Percentiles rank a stretch among this genome's conserved stretches.
phyloP scores from a whole-genome alignment of 2,888 invertebrate genomes.

The Gymnocheta viridis region DNA sequence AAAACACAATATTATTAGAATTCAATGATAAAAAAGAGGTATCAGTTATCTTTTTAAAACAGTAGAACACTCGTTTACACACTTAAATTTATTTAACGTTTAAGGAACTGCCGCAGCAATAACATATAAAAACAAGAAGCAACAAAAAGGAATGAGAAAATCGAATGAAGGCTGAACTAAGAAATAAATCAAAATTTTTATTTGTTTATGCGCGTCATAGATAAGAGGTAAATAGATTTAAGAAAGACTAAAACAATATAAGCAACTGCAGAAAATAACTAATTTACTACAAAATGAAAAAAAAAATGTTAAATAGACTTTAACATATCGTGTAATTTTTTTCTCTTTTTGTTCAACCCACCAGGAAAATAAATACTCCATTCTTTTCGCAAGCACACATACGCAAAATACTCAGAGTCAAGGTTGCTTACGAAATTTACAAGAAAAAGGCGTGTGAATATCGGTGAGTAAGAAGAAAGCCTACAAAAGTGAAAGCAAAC shows the following conservation, averaged over 20 bases:
- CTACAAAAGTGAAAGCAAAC: constrained; percentile 39
- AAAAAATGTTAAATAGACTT: neutral
- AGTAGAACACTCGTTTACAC: constrained; percentile 13
- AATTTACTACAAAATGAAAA: neutral
- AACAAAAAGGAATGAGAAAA: constrained; percentile 19
- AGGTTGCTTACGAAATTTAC: constrained; percentile 28
- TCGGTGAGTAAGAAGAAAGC: neutral
- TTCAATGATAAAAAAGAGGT: constrained; percentile 22
- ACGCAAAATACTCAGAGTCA: neutral
- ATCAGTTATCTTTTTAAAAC: constrained; percentile 44
- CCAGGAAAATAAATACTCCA: constrained; percentile 12
- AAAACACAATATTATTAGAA: constrained; percentile 25
- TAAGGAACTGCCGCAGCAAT: constrained; percentile 1
- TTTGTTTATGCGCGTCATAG: constrained; percentile 66
- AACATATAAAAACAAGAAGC: neutral
- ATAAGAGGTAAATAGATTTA: constrained; percentile 63
- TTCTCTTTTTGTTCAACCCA: neutral
- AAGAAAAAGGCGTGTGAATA: constrained; percentile 59
- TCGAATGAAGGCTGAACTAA: constrained; percentile 40
- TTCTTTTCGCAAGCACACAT: neutral
- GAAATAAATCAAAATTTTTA: constrained; percentile 67
- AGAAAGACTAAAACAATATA: neutral
- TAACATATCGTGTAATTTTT: neutral
- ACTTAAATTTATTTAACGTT: neutral
- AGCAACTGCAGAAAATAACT: constrained; percentile 3